Base-by-base conservation (phyloP, 2,113 vertebrate genomes). In the Nothobranchius kuhntae region DNA sequence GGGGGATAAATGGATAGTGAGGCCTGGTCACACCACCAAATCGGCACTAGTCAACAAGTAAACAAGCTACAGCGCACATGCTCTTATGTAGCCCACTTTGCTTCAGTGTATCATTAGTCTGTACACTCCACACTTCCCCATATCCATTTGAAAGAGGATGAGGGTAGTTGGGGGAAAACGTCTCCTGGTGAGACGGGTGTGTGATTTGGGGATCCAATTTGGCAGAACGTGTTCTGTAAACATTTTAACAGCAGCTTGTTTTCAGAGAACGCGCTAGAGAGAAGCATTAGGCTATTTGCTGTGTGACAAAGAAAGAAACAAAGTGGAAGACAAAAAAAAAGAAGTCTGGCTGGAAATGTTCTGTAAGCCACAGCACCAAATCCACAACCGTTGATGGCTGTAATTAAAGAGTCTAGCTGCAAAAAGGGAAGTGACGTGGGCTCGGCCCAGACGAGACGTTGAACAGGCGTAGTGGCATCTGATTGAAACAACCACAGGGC, bases 341-440 rank as follows among this genome's bases (percentile, higher is more conserved):
- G 21, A 13, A n/a, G 15, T 50, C 76, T 54, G 73, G 54, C 65
- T 88, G 86, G 88, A 87, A 90, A 89, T 81, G 72, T 86, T 87
- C 80, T 78, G 67, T 67, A 86, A 86, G 84, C 89, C 71, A 59
- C 38, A 73, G 80, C 75, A 76, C 69, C 78, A 84, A 81, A 75
- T 77, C 80, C 75, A 78, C 79, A 80, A 76, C 13, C 46, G 80
- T 77, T 90, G 90, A 92, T 91, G 84, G 85, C 75, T 74, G 75
- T 91, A 91, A 92, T 93, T 92, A 91, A 88, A 91, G 75, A 86
- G 73, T 71, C 55, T 59, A 58, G 75, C 53, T 78, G 64, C 85
- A 75, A 38, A 11, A 63, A 73, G 60, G 83, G 77, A 89, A 85
- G 76, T 80, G 86, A 85, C 53, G 72, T 75, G 69, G 63, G 66